These are phyloP conservation scores for Umimayanthus chanpuru DNA, from an alignment of 92 coral and sea anemone species.

Conservation along the genomic window DNA sequence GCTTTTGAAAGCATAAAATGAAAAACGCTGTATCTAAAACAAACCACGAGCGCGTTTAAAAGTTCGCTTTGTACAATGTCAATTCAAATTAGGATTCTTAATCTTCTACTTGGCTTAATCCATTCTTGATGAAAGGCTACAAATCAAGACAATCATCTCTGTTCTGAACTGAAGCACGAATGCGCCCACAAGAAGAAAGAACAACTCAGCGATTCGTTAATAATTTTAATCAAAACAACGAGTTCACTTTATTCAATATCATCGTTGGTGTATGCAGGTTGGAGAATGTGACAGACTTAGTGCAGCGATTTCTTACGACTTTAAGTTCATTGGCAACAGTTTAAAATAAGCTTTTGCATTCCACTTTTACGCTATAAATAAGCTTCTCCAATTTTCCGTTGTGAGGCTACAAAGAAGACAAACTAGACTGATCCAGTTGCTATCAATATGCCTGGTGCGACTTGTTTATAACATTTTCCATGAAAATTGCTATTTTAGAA, in stretches of 20 bases:
- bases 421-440: neutral
- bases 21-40: neutral
- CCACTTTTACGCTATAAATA: too few relatives aligned
- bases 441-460: slow-evolving; percentile 5
- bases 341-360: neutral
- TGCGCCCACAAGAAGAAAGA: neutral
- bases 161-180: neutral
- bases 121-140: neutral
- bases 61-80: neutral
- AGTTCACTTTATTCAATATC: too few relatives aligned
- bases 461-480: neutral
- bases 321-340: neutral
- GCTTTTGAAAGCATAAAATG: neutral
- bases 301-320: neutral
- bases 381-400: neutral
- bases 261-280: neutral
- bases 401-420: neutral
- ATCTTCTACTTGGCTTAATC: neutral
- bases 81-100: neutral
- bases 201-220: too few relatives aligned
- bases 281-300: neutral
- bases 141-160: neutral
- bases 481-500: slow-evolving; percentile 17
- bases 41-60: neutral
- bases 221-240: neutral